Evolutionary conservation across 23 tunicate genomes (phyloP).

Genomic region (Phallusia fumigata): DNA sequence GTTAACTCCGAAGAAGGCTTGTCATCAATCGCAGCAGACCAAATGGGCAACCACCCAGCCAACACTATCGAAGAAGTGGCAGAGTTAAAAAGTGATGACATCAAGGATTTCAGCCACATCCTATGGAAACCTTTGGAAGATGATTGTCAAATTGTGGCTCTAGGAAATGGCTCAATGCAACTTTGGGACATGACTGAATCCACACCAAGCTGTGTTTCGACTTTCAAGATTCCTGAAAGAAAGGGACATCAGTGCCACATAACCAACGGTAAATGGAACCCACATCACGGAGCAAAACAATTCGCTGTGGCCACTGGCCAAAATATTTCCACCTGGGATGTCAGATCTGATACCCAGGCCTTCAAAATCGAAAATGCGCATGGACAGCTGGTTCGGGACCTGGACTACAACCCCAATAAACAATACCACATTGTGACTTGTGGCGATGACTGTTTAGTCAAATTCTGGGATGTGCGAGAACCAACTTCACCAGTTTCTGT

Average conservation of each 20-base stretch:
- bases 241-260: conserved; percentile 53
- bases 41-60: neutral
- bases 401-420: conserved; percentile 96
- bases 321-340: conserved; percentile 63
- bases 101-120: conserved; percentile 21
- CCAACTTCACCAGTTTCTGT: conserved; percentile 49
- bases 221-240: conserved; percentile 40
- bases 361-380: conserved; percentile 74
- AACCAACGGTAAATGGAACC: conserved; percentile 84
- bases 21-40: conserved; percentile 14
- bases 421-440: conserved; percentile 78
- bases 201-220: conserved; percentile 14
- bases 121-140: conserved; percentile 87
- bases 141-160: conserved; percentile 52
- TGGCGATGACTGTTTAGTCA: conserved; percentile 86
- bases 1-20: neutral
- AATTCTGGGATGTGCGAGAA: conserved; percentile 83
- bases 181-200: conserved; percentile 51
- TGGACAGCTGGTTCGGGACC: conserved; percentile 69
- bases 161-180: conserved; percentile 38
- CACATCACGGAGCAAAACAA: conserved; percentile 86
- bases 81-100: neutral
- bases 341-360: conserved; percentile 54
- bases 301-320: conserved; percentile 78
- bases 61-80: conserved; percentile 41